Base-by-base conservation (phyloP, 2,888 invertebrate species). In the Hartigia nigra region DNA sequence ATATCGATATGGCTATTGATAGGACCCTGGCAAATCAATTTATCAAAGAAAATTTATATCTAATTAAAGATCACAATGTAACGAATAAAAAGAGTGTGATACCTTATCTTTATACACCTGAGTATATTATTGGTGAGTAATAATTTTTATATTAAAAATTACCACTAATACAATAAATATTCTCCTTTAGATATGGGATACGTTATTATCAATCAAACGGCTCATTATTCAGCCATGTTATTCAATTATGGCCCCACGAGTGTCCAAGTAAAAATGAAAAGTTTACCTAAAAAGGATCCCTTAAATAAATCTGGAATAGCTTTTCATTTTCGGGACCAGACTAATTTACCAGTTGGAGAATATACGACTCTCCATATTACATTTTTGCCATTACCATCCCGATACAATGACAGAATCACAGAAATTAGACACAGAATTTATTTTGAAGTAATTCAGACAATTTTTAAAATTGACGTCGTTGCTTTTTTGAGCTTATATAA, bases 1-100 rank as follows among this genome's bases (percentile, higher is more conserved):
- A 95, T 82, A 94, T 95, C 77, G 94, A 94, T 78, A 91, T 95
- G 88, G 93, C 94, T 1, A 92, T 94, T 81, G 95, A 95, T 89
- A 92, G 94, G 84, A 88, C 92, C 82, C 86, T 94, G 76, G 92
- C 93, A 1, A 92, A 91, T 77, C 89, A 92, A 70, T 92, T 93
- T 83, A 90, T 95, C 23, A 89, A 90, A 81, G 83, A 88, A 1
- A 91, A 92, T 77, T 92, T 92, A 39, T 91, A 92, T 55, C 82
- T 93, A 76, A 84, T 92, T 31, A 81, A 88, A 2, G 92, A 92
- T 84, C 91, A 89, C 72, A 79, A 70, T 12, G 79, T 77, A 37
- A 69, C 77, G 1, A 78, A 79, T 36, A 88, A 84, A 78, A 80
- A 89, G 74, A 90, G 90, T 75, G 89, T 92, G 9, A 93, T 94